These are phyloP conservation scores for Channa striata DNA, from an alignment of 2,797 vertebrate species.

Conservation along the genomic window DNA sequence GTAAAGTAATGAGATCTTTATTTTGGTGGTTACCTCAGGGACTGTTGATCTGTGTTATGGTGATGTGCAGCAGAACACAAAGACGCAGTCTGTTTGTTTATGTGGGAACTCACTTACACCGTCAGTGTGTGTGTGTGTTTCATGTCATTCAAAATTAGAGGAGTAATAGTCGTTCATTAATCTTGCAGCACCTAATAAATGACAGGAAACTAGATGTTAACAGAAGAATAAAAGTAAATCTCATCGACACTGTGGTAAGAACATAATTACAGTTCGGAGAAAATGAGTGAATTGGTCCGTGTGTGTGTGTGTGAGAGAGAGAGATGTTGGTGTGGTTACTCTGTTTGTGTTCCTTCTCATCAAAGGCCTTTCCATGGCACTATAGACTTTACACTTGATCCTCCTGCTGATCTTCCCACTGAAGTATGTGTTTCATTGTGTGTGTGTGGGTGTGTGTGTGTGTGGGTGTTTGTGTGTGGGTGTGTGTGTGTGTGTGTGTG, in stretches of 20 bases:
- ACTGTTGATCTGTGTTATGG: constrained; percentile 83
- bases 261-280: constrained; percentile 63
- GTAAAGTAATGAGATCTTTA: constrained; percentile 85
- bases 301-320: constrained; percentile 32
- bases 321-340: constrained; percentile 60
- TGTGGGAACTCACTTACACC: constrained; percentile 70
- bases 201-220: constrained; percentile 59
- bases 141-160: constrained; percentile 60
- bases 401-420: constrained; percentile 66
- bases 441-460: constrained; percentile 29
- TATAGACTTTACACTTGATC: constrained; percentile 76
- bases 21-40: constrained; percentile 85
- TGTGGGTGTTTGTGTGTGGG: constrained; percentile 25
- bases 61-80: constrained; percentile 83
- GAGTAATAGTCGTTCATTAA: constrained; percentile 63
- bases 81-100: constrained; percentile 83
- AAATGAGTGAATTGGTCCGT: constrained; percentile 55
- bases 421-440: constrained; percentile 53
- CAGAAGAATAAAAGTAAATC: constrained; percentile 68
- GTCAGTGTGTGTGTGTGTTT: constrained; percentile 43
- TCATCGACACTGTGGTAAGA: constrained; percentile 55
- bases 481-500: constrained; percentile 23
- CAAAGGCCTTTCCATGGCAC: constrained; percentile 75
- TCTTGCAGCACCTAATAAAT: constrained; percentile 49
- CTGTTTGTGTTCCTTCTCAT: constrained; percentile 74